Conservation (phyloP, 2,113 vertebrate species). For the Dasyornis broadbenti region DNA sequence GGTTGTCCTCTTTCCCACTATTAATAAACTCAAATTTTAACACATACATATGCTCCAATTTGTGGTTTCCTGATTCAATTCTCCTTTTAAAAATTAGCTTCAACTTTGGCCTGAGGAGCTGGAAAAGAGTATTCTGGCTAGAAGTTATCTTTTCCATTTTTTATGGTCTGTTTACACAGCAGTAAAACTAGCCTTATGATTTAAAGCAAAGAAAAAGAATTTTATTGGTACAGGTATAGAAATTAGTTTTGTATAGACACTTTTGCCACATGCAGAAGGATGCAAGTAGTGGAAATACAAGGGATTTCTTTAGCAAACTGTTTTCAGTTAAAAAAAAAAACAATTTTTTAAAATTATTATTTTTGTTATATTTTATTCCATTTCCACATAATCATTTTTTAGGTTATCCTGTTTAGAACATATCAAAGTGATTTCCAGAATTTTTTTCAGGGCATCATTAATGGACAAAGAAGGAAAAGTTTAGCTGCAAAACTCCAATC, state of each 20-base stretch:
- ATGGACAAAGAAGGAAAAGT: not conserved
- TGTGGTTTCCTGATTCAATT: slow-evolving; percentile 34
- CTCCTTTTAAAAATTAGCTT: slow-evolving; percentile 40
- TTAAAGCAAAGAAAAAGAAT: not conserved
- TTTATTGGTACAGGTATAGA: not conserved
- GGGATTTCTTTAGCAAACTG: not conserved
- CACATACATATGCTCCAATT: not conserved
- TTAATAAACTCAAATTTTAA: slow-evolving; percentile 40
- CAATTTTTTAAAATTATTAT: not conserved
- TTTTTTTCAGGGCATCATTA: not conserved
- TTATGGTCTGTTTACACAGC: slow-evolving; percentile 38
- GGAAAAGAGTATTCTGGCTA: not conserved
- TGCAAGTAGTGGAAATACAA: not conserved
- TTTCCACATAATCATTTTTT: not conserved
- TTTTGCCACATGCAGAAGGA: not conserved
- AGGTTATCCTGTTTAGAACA: not conserved
- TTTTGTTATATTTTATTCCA: not conserved
- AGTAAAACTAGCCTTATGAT: slow-evolving; percentile 16
- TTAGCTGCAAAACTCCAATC: not conserved
- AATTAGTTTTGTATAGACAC: not conserved
- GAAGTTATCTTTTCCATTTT: slow-evolving; percentile 20
- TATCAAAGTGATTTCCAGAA: not conserved
- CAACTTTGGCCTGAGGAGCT: slow-evolving; percentile 17
- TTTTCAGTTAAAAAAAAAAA: not conserved
- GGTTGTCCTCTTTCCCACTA: not conserved